Base-by-base conservation (phyloP, 1,140 invertebrate species). In the Scaptomyza montana region DNA sequence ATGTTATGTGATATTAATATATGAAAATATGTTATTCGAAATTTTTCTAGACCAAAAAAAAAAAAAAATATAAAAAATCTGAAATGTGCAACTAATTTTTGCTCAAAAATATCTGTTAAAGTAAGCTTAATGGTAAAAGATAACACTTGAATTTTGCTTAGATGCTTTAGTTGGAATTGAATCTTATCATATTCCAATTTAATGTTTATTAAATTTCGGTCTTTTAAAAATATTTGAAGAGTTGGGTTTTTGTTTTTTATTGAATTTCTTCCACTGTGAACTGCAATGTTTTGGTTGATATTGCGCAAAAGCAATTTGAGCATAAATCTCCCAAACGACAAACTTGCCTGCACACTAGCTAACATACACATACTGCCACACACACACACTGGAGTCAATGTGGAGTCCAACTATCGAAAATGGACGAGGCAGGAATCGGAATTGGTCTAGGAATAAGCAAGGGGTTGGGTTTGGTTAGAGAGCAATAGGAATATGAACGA, bases 311-410 rank as follows among this genome's bases (percentile, higher is more conserved):
- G 82, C 82, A 89, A 87, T 87, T 87, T 89, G 68, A 50, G 59
- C 84, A 87, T 87, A 87, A 87, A 87, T 87, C 82, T 87, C 82
- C 41, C 68, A 67, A 87, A 79, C 82, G 82, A 87, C 82, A 87
- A 89, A 89, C 84, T 89, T 67, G 54, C 75, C 75, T 51, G 51
- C 61, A 56, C 64, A 56, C 81, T 75, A 66, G 69, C 69, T 63
- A 45, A 41, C 9, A 30, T 12, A 54, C 49, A 39, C 73, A n/a
- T 33, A 2, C 16, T 21, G 21, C 21, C 3, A 30, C 63, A 46
- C 33, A 61, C 53, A 46, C 39, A 41, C 33, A 12, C 13, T 43
- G 55, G 3, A 36, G 50, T 54, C 53, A 64, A 33, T 65, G 36
- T 57, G 36, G 54, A 62, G 16, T 71, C 78, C 67, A 76, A 74